phyloP scores from a whole-genome alignment of 2,113 vertebrate species.

The Ammodytes dubius region DNA sequence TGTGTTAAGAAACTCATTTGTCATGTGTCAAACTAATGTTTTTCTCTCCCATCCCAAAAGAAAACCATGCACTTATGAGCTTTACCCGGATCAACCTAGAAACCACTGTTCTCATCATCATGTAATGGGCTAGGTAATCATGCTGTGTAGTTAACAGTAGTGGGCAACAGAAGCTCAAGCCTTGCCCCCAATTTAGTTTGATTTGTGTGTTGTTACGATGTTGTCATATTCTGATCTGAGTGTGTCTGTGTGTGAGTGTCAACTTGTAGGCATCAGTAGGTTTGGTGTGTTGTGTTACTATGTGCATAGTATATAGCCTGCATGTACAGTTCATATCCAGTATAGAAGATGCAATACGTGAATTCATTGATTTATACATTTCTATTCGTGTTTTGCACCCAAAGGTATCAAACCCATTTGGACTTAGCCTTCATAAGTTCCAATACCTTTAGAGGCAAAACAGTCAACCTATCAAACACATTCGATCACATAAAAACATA shows the following conservation, averaged over 20 bases:
- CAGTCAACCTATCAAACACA: too few species aligned
- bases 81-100: conserved; percentile 74
- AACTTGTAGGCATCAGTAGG: conserved; percentile 15
- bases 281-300: conserved; percentile 20
- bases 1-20: conserved; percentile 47
- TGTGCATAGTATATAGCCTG: neutral
- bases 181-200: conserved; percentile 47
- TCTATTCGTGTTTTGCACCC: too few species aligned
- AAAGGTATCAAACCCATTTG: too few species aligned
- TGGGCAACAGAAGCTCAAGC: conserved; percentile 15
- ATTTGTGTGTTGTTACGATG: conserved; percentile 37
- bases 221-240: conserved; percentile 22
- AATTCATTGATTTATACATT: too few species aligned
- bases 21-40: conserved; percentile 64
- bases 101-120: conserved; percentile 65
- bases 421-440: too few species aligned
- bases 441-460: too few species aligned
- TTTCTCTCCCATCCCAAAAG: conserved; percentile 77
- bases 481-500: too few species aligned
- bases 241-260: conserved; percentile 33
- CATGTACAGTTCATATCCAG: too few species aligned
- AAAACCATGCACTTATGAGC: conserved; percentile 71
- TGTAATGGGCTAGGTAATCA: conserved; percentile 77
- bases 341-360: too few species aligned
- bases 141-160: conserved; percentile 68